phyloP scores from a whole-genome alignment of 2,113 vertebrate genomes.

The Lepisosteus oculatus region DNA sequence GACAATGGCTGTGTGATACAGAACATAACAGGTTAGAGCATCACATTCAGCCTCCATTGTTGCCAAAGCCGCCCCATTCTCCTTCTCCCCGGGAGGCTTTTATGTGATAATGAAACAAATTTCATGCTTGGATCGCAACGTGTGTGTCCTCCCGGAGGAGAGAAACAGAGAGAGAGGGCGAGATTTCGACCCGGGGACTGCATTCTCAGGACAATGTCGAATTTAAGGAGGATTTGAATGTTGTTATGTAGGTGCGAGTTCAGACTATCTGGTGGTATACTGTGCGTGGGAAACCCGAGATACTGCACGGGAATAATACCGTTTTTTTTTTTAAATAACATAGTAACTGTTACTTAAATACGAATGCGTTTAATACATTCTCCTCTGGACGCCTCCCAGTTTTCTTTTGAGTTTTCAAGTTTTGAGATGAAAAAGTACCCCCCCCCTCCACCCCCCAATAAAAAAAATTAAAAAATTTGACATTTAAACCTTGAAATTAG shows the following conservation, averaged over 20 bases:
- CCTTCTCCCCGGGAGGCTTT: conserved; percentile 78
- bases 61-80: conserved; percentile 68
- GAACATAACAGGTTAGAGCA: conserved; percentile 79
- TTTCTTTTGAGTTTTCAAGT: too few relatives aligned
- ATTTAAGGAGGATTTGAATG: conserved; percentile 61
- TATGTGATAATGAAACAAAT: conserved; percentile 88
- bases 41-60: conserved; percentile 68
- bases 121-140: conserved; percentile 69
- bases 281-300: conserved; percentile 44
- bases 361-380: too few relatives aligned
- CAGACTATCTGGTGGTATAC: conserved; percentile 19
- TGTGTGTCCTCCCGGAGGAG: conserved; percentile 70
- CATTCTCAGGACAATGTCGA: conserved; percentile 57
- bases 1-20: conserved; percentile 71
- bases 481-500: too few relatives aligned
- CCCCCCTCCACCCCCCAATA: too few relatives aligned
- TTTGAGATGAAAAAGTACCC: too few relatives aligned
- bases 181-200: conserved; percentile 11
- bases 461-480: too few relatives aligned
- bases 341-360: too few relatives aligned
- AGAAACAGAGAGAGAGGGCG: conserved; percentile 41
- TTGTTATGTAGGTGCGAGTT: conserved; percentile 23
- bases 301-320: too few relatives aligned
- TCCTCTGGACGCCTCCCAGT: too few relatives aligned
- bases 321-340: too few relatives aligned